phyloP scores from a whole-genome alignment of 2,113 vertebrate species.

The Brachyistius frenatus region DNA sequence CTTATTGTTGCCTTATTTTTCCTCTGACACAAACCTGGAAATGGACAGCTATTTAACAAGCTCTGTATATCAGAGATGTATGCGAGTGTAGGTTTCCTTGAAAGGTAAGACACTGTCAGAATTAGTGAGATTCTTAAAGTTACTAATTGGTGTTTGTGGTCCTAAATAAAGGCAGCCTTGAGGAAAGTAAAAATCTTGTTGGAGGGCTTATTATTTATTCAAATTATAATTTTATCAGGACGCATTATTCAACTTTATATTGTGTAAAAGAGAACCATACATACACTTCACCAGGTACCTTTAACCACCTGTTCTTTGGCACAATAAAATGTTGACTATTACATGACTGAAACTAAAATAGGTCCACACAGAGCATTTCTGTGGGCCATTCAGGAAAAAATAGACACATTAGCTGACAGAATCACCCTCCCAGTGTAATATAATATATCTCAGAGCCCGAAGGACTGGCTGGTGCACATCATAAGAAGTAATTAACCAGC shows the following conservation, averaged over 20 bases:
- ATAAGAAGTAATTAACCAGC: conserved; percentile 75
- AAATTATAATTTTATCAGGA: too few species aligned
- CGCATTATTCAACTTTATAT: background rate
- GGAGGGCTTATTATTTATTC: background rate
- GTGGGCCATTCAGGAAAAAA: conserved; percentile 8
- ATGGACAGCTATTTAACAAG: conserved; percentile 31
- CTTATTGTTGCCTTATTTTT: conserved; percentile 29
- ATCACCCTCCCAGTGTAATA: conserved; percentile 38
- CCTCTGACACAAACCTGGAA: conserved; percentile 38
- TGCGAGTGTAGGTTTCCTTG: conserved; percentile 8
- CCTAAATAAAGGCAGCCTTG: background rate
- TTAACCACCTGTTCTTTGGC: background rate
- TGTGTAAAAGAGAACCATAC: background rate
- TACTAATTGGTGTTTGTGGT: conserved; percentile 22
- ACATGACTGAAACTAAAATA: conserved; percentile 24
- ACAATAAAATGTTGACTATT: conserved; percentile 19
- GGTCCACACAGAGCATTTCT: conserved; percentile 19
- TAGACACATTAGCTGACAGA: conserved; percentile 36
- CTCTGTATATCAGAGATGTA: conserved; percentile 13
- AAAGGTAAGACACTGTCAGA: conserved; percentile 33
- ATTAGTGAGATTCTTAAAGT: conserved; percentile 11
- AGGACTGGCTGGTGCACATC: conserved; percentile 63
- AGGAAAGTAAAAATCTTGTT: conserved; percentile 3
- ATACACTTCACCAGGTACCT: background rate
- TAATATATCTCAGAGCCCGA: conserved; percentile 43